Evolutionary conservation across 2,888 invertebrate genomes (phyloP), one percentile per base, ranked within the genome.

Genomic region (Pollenia labialis): DNA sequence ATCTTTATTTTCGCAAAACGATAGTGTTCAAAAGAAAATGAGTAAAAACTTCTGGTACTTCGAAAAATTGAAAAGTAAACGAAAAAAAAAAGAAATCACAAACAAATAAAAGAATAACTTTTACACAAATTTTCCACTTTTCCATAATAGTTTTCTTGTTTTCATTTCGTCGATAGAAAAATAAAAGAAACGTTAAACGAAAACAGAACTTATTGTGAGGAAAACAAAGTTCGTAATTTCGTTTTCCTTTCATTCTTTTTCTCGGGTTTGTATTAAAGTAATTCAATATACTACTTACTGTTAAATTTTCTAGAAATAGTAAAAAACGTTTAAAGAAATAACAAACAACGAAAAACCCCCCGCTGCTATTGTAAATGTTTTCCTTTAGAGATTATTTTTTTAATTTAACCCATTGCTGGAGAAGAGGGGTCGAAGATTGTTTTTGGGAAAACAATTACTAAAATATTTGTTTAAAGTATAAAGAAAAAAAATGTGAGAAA

Each of bases 31-130:
- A 79, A 79, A 60, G 60, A 69, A 48, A 80, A 81, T 81, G 72
- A 62, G 71, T 76, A 82, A 50, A 86, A 83, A 80, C 72, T 83
- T 72, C 48, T 23, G 54, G 76, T 77, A 87, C 72, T 77, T 81
- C 68, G 62, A 42, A 46, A 81, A 76, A 81, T 76, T 80, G 44
- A 64, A 83, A 83, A 76, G 80, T 72, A 81, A 69, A 80, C 11
- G 68, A 4, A 71, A 64, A 62, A 76, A 68, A 62, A 64, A 62
- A 76, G 62, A 62, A 64, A 18, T 18, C 8, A 52, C 79, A 69
- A 80, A 62, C 50, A 72, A 76, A 56, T 48, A 80, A 62, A 64
- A 77, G 44, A 77, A 82, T 54, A 85, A 82, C 50, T 75, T 79
- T 85, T 56, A 9, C 46, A 54, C 2, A 44, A 62, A 80, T 54